Percentiles rank a stretch among this genome's conserved stretches.
Conservation (phyloP, 2,797 vertebrate species). For the Lagorchestes hirsutus region DNA sequence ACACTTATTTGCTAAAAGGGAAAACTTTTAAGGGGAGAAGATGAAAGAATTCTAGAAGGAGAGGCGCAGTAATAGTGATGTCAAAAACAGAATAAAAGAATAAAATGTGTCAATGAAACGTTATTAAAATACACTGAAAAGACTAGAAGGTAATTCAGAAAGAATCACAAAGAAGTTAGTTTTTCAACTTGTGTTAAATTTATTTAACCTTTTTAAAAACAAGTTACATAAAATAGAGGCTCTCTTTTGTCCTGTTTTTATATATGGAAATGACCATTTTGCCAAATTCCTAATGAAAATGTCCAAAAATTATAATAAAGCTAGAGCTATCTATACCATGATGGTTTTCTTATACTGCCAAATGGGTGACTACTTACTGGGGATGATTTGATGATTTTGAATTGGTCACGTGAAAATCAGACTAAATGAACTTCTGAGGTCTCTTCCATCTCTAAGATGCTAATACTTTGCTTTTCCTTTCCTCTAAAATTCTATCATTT, state of each 20-base stretch:
- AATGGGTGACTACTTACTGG: background rate
- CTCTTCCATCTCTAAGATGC: background rate
- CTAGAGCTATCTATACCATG: background rate
- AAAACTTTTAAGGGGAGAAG: background rate
- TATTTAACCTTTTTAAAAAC: background rate
- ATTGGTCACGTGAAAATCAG: background rate
- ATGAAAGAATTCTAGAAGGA: background rate
- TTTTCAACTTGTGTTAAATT: background rate
- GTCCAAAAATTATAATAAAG: background rate
- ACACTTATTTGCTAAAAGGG: background rate
- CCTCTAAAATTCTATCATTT: background rate
- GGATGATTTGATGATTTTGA: background rate
- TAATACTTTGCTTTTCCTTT: background rate
- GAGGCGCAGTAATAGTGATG: background rate
- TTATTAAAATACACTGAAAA: background rate
- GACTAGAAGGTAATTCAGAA: background rate
- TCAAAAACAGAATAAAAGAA: background rate
- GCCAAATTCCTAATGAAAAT: background rate
- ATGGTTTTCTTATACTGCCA: background rate
- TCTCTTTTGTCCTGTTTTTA: background rate
- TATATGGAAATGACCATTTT: background rate
- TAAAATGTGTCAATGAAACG: background rate
- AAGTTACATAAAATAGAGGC: background rate
- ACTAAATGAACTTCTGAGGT: background rate
- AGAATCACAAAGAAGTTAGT: background rate